phyloP scores from a whole-genome alignment of 2,113 vertebrate species.

The Amazona vittata region DNA sequence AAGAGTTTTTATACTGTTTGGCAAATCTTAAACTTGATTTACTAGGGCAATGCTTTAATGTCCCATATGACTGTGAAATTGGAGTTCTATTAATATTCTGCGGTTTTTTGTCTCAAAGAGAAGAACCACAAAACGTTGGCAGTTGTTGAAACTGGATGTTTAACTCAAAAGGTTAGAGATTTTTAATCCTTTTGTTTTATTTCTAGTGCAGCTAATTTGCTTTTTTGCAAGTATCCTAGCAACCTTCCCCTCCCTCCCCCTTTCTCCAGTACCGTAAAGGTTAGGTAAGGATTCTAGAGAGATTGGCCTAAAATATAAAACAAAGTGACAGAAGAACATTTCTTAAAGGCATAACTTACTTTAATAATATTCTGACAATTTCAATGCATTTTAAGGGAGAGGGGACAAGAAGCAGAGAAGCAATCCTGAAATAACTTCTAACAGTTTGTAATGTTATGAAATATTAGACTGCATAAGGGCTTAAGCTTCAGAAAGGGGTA shows the following conservation, averaged over 20 bases:
- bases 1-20: not conserved
- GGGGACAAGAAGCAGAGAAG: not conserved
- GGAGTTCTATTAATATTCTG: not conserved
- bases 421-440: not conserved
- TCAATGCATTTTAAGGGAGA: not conserved
- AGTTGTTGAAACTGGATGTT: not conserved
- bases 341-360: conserved; percentile 28
- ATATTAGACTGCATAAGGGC: not conserved
- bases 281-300: conserved; percentile 62
- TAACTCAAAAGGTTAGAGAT: conserved; percentile 34
- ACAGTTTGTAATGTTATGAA: not conserved
- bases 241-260: not conserved
- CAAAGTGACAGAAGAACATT: conserved; percentile 14
- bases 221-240: conserved; percentile 71
- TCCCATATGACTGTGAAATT: not conserved
- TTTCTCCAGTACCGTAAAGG: conserved; percentile 38
- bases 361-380: not conserved
- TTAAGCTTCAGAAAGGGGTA: not conserved
- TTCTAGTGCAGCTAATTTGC: conserved; percentile 59
- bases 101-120: not conserved
- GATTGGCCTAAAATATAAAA: conserved; percentile 35
- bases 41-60: not conserved
- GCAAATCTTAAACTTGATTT: not conserved
- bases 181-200: conserved; percentile 59
- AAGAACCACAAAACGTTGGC: not conserved